Evolutionary conservation across 2,113 vertebrate genomes (phyloP).

Genomic region (Myotis yumanensis): DNA sequence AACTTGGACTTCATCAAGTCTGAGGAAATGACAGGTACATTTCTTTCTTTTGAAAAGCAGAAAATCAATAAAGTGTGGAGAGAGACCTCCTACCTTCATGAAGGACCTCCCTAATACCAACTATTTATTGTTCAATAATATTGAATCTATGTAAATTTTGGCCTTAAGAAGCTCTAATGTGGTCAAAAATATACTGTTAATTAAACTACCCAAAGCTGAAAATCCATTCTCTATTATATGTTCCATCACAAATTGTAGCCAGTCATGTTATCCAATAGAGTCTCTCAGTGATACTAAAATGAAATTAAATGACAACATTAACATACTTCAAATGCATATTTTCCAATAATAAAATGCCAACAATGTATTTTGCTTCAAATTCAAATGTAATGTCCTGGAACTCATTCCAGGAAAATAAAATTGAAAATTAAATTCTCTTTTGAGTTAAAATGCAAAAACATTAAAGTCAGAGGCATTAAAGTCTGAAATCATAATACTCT

Average conservation of each 20-base stretch:
- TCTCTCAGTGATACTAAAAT: slow-evolving; percentile 23
- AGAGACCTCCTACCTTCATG: not conserved
- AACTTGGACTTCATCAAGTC: not conserved
- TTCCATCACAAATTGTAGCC: not conserved
- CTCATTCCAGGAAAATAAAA: slow-evolving; percentile 1
- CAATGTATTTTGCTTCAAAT: not conserved
- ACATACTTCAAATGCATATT: not conserved
- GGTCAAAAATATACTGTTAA: slow-evolving; percentile 24
- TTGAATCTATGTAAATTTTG: not conserved
- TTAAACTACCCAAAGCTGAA: not conserved
- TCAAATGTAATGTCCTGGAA: slow-evolving; percentile 1
- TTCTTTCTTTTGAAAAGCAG: not conserved
- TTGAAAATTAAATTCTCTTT: not conserved
- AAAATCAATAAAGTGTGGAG: not conserved
- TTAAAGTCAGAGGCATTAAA: not conserved
- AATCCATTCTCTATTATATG: not conserved
- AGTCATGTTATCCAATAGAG: not conserved
- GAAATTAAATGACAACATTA: slow-evolving; percentile 45
- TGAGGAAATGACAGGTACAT: not conserved
- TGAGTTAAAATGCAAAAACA: not conserved
- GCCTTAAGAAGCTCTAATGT: not conserved
- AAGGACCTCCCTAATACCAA: not conserved
- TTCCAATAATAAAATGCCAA: not conserved
- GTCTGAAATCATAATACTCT: not conserved
- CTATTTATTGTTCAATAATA: not conserved